phyloP scores from a whole-genome alignment of 2,113 vertebrate genomes.

The Paramormyrops kingsleyae region DNA sequence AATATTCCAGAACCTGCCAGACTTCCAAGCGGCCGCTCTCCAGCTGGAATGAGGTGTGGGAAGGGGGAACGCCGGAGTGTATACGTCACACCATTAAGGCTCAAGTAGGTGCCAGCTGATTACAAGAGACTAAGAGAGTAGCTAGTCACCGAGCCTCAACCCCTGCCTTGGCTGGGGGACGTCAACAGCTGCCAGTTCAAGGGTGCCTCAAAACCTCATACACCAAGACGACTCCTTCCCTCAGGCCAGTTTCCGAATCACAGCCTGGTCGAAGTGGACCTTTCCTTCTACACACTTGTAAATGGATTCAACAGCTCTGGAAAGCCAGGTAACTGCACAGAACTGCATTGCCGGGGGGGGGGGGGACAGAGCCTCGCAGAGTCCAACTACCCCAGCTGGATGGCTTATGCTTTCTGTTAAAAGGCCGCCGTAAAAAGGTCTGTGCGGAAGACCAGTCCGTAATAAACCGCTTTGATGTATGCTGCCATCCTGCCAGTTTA shows the following conservation, averaged over 20 bases:
- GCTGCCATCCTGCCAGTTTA: background rate
- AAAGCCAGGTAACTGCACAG: background rate
- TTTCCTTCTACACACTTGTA: background rate
- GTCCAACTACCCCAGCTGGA: background rate
- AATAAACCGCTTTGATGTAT: background rate
- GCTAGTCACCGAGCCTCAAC: background rate
- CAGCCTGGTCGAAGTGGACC: background rate
- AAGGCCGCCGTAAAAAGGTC: background rate
- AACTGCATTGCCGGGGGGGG: background rate
- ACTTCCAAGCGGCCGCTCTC: background rate
- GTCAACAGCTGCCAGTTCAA: background rate
- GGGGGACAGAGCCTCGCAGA: background rate
- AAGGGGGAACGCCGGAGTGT: background rate
- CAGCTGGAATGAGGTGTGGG: background rate
- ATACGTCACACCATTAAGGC: background rate
- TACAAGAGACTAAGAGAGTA: background rate
- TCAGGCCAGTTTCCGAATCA: background rate
- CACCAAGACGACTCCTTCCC: background rate
- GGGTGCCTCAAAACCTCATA: background rate
- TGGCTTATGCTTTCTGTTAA: background rate
- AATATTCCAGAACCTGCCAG: background rate
- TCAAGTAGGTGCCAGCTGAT: slow-evolving; percentile 12
- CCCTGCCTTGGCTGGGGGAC: too few relatives aligned
- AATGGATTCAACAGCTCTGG: background rate
- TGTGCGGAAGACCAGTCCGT: background rate